Evolutionary conservation across 2,888 invertebrate genomes (phyloP).

Genomic region (Brenthis daphne): DNA sequence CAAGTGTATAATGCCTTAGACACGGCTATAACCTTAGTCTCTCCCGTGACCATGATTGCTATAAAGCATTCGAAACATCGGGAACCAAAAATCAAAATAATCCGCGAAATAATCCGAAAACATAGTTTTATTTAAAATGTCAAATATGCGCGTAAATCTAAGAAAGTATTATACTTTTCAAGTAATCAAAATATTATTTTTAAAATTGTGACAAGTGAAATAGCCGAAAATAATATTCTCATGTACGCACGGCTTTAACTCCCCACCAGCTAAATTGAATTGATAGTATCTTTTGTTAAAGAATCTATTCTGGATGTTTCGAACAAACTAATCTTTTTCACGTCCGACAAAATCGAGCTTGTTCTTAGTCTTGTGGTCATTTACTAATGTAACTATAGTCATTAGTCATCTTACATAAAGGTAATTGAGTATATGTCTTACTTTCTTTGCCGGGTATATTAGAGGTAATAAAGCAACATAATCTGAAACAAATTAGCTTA

Average conservation of each 20-base stretch:
- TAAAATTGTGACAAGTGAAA: not conserved
- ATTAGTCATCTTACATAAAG: conserved; percentile 67
- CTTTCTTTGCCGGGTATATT: conserved; percentile 59
- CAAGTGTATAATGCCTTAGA: too few relatives aligned
- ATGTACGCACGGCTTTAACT: conserved; percentile 42
- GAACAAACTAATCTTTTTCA: conserved; percentile 70
- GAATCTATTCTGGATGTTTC: conserved; percentile 60
- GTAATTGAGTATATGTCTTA: conserved; percentile 59
- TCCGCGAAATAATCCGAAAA: too few relatives aligned
- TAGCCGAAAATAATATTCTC: not conserved
- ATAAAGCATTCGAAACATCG: too few relatives aligned
- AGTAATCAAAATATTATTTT: too few relatives aligned
- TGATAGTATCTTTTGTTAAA: conserved; percentile 68
- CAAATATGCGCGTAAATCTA: too few relatives aligned
- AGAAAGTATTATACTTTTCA: too few relatives aligned
- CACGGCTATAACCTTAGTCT: too few relatives aligned
- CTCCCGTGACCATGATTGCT: too few relatives aligned
- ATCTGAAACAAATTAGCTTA: conserved; percentile 28
- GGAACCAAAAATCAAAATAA: too few relatives aligned
- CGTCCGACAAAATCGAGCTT: conserved; percentile 61
- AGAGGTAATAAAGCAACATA: conserved; percentile 25
- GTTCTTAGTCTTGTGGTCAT: conserved; percentile 65
- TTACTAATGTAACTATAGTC: conserved; percentile 64
- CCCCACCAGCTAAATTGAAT: conserved; percentile 52
- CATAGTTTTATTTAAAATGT: too few relatives aligned